These are phyloP conservation scores for Luehdorfia chinensis DNA, from an alignment of 1,140 invertebrate species.

Conservation along the genomic window DNA sequence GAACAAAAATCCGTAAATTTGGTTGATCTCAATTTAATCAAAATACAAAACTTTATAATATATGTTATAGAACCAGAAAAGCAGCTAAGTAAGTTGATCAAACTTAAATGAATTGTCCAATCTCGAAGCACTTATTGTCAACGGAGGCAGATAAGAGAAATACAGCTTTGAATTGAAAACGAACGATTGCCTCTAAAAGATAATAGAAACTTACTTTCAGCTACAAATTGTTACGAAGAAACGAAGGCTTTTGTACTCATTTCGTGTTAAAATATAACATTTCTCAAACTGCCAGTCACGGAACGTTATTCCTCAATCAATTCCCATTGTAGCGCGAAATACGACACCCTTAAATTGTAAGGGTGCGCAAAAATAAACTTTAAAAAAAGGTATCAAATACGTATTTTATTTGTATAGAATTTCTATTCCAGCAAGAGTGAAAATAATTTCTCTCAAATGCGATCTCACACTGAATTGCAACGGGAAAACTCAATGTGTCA, in stretches of 20 bases:
- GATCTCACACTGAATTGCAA: conserved; percentile 27
- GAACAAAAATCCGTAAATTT: too few relatives aligned
- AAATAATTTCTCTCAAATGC: conserved; percentile 32
- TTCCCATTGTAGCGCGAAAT: conserved; percentile 29
- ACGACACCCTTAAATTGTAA: conserved; percentile 14
- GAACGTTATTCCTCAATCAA: conserved; percentile 38
- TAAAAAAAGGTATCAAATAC: conserved; percentile 15
- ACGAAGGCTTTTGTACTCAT: conserved; percentile 24
- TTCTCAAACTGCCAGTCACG: conserved; percentile 36
- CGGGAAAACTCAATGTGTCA: conserved; percentile 22
- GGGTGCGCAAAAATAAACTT: conserved; percentile 20
- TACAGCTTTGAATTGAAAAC: not conserved
- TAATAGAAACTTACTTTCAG: not conserved
- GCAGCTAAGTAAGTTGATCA: too few relatives aligned
- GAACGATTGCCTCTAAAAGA: not conserved
- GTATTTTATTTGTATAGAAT: conserved; percentile 12
- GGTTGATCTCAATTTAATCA: too few relatives aligned
- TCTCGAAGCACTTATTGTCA: too few relatives aligned
- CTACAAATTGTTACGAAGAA: conserved; percentile 1
- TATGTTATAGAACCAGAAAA: too few relatives aligned
- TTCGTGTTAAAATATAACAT: conserved; percentile 37
- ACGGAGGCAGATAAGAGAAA: too few relatives aligned
- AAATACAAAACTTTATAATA: too few relatives aligned
- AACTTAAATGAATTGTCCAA: too few relatives aligned
- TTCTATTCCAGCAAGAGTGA: conserved; percentile 18